These are phyloP conservation scores for Egretta garzetta DNA, from an alignment of 2,113 vertebrate species.

Conservation along the genomic window DNA sequence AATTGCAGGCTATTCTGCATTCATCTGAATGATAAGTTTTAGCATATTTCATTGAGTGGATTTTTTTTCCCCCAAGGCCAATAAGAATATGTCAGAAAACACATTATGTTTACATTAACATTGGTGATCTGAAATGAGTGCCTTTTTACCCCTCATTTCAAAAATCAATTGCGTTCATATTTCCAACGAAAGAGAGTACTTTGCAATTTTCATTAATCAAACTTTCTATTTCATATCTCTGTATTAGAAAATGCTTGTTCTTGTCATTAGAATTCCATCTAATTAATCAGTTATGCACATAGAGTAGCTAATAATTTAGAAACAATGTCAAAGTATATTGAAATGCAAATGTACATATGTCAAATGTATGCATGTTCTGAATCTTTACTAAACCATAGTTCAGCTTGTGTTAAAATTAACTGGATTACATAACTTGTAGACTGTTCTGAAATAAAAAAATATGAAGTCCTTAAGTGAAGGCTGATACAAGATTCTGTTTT, in stretches of 20 bases:
- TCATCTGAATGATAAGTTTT: background rate
- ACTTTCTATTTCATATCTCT: background rate
- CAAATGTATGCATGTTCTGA: background rate
- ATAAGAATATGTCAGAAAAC: background rate
- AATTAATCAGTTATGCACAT: conserved; percentile 49
- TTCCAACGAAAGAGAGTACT: conserved; percentile 37
- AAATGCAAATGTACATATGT: conserved; percentile 48
- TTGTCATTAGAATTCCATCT: conserved; percentile 46
- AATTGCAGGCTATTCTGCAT: background rate
- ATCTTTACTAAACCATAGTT: background rate
- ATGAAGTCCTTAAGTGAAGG: background rate
- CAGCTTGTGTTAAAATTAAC: background rate
- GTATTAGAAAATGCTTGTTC: conserved; percentile 21
- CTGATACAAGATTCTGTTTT: background rate
- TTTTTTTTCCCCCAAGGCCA: background rate
- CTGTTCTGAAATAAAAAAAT: background rate
- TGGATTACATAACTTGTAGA: background rate
- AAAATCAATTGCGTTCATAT: background rate
- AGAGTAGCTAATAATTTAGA: conserved; percentile 60
- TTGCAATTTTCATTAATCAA: conserved; percentile 21
- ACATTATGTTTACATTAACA: background rate
- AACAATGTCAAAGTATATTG: conserved; percentile 37
- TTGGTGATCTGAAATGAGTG: conserved; percentile 14
- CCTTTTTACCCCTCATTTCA: background rate
- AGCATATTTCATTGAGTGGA: background rate